Evolutionary conservation across 2,797 vertebrate species (phyloP).

Genomic region (Oceanodroma leucorhoa): DNA sequence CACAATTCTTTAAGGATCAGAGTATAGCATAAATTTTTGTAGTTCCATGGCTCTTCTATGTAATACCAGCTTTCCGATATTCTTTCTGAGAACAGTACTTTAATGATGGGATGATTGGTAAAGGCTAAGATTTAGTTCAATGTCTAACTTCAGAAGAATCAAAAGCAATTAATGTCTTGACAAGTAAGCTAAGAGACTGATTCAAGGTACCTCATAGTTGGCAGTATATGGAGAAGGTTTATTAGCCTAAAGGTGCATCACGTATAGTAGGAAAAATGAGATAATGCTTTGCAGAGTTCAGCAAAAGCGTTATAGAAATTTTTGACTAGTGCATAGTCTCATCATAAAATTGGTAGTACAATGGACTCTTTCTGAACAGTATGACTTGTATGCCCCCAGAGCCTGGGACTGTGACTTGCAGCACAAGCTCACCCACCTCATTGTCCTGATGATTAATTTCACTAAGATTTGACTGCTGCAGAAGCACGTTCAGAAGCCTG

Average conservation of each 20-base stretch:
- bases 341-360: not conserved
- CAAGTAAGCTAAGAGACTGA: not conserved
- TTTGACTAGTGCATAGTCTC: not conserved
- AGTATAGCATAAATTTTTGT: not conserved
- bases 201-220: not conserved
- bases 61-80: not conserved
- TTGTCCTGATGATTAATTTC: constrained; percentile 90
- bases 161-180: not conserved
- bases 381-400: not conserved
- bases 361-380: not conserved
- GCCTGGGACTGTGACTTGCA: not conserved
- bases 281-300: not conserved
- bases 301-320: not conserved
- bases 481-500: constrained; percentile 84
- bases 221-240: not conserved
- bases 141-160: not conserved
- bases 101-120: not conserved
- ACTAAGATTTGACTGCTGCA: constrained; percentile 83
- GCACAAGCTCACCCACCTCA: constrained; percentile 77
- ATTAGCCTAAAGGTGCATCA: not conserved
- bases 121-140: not conserved
- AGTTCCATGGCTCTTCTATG: not conserved
- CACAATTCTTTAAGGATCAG: not conserved
- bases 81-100: not conserved
- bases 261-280: not conserved